Evolutionary conservation across 2,113 vertebrate genomes (phyloP).

Genomic region (Marmota flaviventris): DNA sequence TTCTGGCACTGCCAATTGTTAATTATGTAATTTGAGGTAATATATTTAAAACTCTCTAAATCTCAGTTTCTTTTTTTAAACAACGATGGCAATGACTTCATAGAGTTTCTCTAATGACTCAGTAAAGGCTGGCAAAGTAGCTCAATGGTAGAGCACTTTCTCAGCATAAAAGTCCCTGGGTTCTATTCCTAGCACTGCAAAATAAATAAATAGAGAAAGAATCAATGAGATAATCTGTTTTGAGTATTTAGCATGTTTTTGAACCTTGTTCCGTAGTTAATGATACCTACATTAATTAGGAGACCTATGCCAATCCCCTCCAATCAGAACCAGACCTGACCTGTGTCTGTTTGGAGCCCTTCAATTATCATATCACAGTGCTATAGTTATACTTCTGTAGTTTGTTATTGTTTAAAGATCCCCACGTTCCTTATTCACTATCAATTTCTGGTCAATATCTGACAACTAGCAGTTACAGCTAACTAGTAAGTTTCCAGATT

Average conservation of each 20-base stretch:
- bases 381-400: not conserved
- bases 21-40: not conserved
- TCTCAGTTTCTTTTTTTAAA: not conserved
- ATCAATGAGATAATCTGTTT: not conserved
- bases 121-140: not conserved
- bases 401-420: not conserved
- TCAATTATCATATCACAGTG: not conserved
- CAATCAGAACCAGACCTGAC: no score
- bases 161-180: not conserved
- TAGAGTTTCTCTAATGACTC: not conserved
- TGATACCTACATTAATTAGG: no score
- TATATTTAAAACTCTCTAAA: not conserved
- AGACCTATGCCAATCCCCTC: not conserved
- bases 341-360: not conserved
- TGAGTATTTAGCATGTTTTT: not conserved
- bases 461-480: not conserved
- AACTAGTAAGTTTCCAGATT: not conserved
- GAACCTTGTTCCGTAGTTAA: not conserved
- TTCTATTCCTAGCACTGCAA: not conserved
- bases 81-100: not conserved
- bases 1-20: not conserved
- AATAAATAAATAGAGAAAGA: not conserved
- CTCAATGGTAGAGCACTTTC: not conserved
- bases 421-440: not conserved
- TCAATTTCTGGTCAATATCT: not conserved